These are phyloP conservation scores for Prochilodus magdalenae DNA, from an alignment of 2,113 vertebrate genomes.

Conservation along the genomic window DNA sequence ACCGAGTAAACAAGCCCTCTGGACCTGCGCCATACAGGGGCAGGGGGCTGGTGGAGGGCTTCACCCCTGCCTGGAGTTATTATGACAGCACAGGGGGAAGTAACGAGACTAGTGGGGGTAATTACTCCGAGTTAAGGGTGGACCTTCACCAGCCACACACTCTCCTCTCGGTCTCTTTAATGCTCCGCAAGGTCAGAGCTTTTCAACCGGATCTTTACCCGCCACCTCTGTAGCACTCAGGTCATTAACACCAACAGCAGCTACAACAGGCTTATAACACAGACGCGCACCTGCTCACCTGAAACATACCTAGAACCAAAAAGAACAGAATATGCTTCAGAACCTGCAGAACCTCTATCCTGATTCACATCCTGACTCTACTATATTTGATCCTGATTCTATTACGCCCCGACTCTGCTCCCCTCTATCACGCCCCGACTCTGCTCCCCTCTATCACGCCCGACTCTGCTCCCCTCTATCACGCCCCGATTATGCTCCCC, in stretches of 20 bases:
- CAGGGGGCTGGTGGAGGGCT: neutral
- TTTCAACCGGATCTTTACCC: neutral
- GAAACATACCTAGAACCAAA: too few species aligned
- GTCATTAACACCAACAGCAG: neutral
- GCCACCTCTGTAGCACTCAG: neutral
- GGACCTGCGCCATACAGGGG: neutral
- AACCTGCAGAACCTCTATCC: too few species aligned
- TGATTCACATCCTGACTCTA: too few species aligned
- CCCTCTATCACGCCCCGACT: too few species aligned
- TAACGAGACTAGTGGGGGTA: neutral
- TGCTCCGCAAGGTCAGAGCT: too few species aligned
- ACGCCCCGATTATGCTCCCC: too few species aligned
- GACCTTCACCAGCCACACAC: neutral
- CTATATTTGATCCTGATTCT: too few species aligned
- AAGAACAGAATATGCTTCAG: too few species aligned
- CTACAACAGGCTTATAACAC: neutral
- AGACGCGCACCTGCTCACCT: neutral
- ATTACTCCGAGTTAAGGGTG: conserved; percentile 10
- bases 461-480: too few species aligned
- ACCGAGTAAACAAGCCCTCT: conserved; percentile 8
- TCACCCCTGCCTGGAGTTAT: conserved; percentile 19
- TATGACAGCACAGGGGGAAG: neutral
- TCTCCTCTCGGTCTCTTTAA: neutral
- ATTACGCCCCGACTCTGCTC: too few species aligned
- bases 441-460: too few species aligned